Evolutionary conservation across 2,888 invertebrate species (phyloP), one percentile per base, ranked within the genome.

Genomic region (Liopterus haemorrhoidalis): DNA sequence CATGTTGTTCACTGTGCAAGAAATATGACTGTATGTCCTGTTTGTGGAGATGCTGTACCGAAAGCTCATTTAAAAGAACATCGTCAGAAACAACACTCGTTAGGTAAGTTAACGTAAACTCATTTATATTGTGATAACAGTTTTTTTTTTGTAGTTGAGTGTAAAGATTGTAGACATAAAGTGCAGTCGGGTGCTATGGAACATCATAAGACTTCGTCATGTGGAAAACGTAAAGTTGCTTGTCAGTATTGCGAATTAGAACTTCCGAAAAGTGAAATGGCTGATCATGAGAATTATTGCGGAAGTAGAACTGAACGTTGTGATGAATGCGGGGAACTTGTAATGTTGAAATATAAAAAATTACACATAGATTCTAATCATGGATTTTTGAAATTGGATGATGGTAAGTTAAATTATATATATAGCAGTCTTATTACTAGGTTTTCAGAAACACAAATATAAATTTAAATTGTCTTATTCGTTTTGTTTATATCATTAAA

Each of bases 281-380:
- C 73, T 0, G 70, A 73, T 1, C 85, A 85, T 64, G 75, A 78
- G 61, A 73, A 73, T 41, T 82, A 82, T 65, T 85, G 85, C 67
- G 84, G 84, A 1, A 74, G 77, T 35, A 72, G 84, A 51, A 85
- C 84, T 0, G 78, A 85, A 59, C 75, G 73, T 54, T 85, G 85
- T 62, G 60, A 70, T 2, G 78, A 76, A 25, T 85, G 85, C 65
- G 72, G 71, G 19, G 79, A 81, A 65, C 76, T 77, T 59, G 78
- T 85, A 48, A 81, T 82, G 81, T 71, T 77, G 59, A 80, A 80
- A 61, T 79, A 83, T 64, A 72, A 75, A 21, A 74, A 76, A 59
- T 63, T 78, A 51, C 81, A 81, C 54, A 59, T 74, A 46, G 79
- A 80, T 56, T 75, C 77, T 45, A 80, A 80, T 62, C 84, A 85